Percentiles rank a stretch among this genome's conserved stretches.
These are phyloP conservation scores for Spinus olivaceus DNA, from an alignment of 2,797 vertebrate species.

Conservation along the genomic window DNA sequence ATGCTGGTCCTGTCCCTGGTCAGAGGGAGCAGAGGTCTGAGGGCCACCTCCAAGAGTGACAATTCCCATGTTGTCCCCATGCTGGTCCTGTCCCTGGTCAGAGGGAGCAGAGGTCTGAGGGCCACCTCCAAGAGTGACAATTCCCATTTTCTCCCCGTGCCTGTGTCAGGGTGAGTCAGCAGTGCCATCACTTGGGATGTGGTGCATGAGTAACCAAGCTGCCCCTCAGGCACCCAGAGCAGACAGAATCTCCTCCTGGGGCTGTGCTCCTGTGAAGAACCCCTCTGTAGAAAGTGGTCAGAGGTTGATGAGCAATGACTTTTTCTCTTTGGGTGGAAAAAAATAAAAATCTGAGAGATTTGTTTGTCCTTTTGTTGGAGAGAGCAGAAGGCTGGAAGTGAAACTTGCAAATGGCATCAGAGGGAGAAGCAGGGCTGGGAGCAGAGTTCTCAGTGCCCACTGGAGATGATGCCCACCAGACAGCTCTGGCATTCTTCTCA, in stretches of 20 bases:
- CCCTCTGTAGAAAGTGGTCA: not conserved
- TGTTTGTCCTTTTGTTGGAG: not conserved
- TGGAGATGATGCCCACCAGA: not conserved
- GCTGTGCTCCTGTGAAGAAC: not conserved
- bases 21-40: not conserved
- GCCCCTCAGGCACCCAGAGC: not conserved
- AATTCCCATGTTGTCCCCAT: too few relatives aligned
- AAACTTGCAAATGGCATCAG: not conserved
- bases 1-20: not conserved
- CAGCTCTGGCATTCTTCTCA: not conserved
- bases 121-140: not conserved
- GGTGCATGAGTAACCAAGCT: not conserved
- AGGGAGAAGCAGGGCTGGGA: not conserved
- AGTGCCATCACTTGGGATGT: not conserved
- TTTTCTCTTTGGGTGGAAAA: accelerated
- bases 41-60: not conserved
- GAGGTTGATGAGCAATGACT: not conserved
- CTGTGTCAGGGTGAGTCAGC: not conserved
- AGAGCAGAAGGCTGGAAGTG: not conserved
- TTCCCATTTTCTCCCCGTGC: too few relatives aligned
- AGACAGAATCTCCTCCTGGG: not conserved
- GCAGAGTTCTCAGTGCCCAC: not conserved
- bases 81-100: not conserved
- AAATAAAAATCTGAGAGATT: accelerated
- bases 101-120: not conserved